Evolutionary conservation across 1,140 invertebrate species (phyloP), one percentile per base, ranked within the genome.

Genomic region (Anthonomus grandis): DNA sequence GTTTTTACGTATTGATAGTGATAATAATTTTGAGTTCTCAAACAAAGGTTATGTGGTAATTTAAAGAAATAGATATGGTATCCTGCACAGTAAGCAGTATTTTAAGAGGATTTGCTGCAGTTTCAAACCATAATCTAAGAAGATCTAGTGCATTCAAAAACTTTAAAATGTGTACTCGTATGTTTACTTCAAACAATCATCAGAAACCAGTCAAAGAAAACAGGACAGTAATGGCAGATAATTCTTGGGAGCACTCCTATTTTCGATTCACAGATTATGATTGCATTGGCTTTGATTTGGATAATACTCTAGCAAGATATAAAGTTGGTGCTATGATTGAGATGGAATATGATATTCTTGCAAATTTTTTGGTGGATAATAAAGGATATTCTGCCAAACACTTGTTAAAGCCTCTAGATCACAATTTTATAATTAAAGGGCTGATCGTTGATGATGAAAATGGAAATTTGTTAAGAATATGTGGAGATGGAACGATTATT

Each of bases 221-320:
- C 4, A 15, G 4, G n/a, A 10, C 8, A 10, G 4, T n/a, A n/a
- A n/a, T n/a, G n/a, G n/a, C n/a, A n/a, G 4, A n/a, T 3, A 13
- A 21, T 38, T n/a, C n/a, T n/a, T n/a, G n/a, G n/a, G n/a, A n/a
- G n/a, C n/a, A n/a, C n/a, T n/a, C n/a, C 10, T 50, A 42, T 25
- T 77, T 85, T 27, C 75, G 65, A 45, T 79, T 87, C 21, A 74
- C 67, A 18, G 77, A 89, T 63, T 91, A 90, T 66, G 86, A 90
- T 65, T 87, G 84, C 51, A 80, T 90, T 50, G 89, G 89, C 8
- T 91, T 92, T 69, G 89, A 92, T 74, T 74, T 91, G 55, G 89
- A 91, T 63, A 84, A 89, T 65, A 90, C 87, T 1, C 60, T 90
- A 22, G 74, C 85, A 21, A 75, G 79, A 42, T 91, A 89, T 59